These are phyloP conservation scores for Anableps anableps DNA, from an alignment of 2,797 vertebrate genomes.

Conservation along the genomic window DNA sequence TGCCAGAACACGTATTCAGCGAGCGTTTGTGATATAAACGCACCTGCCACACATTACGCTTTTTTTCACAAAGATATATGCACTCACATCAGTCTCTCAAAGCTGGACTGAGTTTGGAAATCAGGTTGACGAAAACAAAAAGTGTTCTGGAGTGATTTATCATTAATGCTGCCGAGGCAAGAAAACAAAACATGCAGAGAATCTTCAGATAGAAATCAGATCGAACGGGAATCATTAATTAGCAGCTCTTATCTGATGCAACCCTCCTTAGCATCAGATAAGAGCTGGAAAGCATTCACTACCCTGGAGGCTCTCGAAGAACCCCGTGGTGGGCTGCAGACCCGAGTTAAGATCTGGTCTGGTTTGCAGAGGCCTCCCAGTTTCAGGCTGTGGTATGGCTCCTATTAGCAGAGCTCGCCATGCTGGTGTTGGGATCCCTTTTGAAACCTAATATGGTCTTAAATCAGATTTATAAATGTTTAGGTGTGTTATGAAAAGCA, in stretches of 20 bases:
- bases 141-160: too few species aligned
- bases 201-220: constrained; percentile 20
- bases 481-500: constrained; percentile 86
- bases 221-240: constrained; percentile 23
- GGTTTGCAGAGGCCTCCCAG: too few species aligned
- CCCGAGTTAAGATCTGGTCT: too few species aligned
- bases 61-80: too few species aligned
- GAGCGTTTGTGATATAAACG: too few species aligned
- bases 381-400: constrained; percentile 75
- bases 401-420: constrained; percentile 79
- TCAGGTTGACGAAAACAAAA: not conserved
- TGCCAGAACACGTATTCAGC: too few species aligned
- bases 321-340: constrained; percentile 28
- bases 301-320: constrained; percentile 30
- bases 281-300: constrained; percentile 35
- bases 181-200: not conserved
- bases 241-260: constrained; percentile 27
- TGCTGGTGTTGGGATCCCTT: constrained; percentile 75
- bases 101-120: not conserved
- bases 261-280: constrained; percentile 22
- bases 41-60: too few species aligned
- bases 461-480: constrained; percentile 90
- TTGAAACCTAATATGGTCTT: constrained; percentile 86
- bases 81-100: too few species aligned
- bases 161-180: not conserved